Evolutionary conservation across 1,140 invertebrate genomes (phyloP), one percentile per base, ranked within the genome.

Genomic region (Drosophila hydei): DNA sequence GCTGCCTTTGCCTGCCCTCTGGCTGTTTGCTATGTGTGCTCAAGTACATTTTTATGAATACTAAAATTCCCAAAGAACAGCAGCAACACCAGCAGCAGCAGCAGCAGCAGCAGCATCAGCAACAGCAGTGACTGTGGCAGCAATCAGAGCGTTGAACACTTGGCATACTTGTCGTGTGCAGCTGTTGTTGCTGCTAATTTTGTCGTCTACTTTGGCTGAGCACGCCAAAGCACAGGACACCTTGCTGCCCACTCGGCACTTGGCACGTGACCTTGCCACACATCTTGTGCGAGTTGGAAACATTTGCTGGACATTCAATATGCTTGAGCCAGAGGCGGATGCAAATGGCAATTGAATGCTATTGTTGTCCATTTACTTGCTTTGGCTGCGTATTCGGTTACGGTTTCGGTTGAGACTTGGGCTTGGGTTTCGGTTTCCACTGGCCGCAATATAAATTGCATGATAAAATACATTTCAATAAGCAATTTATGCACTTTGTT

Each of bases 31-130:
- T 14, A 11, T 77, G 79, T 63, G 71, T 71, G 75, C 65, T 84
- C 81, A 71, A 87, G 77, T 71, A 79, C 81, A 87, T 72, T 85
- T 85, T 85, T 85, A 85, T 85, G 81, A 80, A 85, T 87, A 85
- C 81, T 85, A 69, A 87, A 85, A 81, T 56, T 78, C 63, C 65
- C 56, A 4, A 43, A 14, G 25, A 60, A 18, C 52, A 25, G 33
- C 38, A 60, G 23, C 55, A 25, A 19, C 18, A 40, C 43, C 12
- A 16, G 40, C 25, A 38, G 30, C 9, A 27, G 45, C 38, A 30
- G 43, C 19, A 36, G 56, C 12, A 48, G 23, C 36, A 11, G 43
- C 43, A 42, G 18, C 36, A 11, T 25, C 43, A 48, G 21, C 50
- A 21, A 12, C 47, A 30, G 19, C 42, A 47, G 43, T 21, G 43